These are phyloP conservation scores for Drosophila cyrtoloma DNA, from an alignment of 2,888 invertebrate genomes.

Conservation along the genomic window DNA sequence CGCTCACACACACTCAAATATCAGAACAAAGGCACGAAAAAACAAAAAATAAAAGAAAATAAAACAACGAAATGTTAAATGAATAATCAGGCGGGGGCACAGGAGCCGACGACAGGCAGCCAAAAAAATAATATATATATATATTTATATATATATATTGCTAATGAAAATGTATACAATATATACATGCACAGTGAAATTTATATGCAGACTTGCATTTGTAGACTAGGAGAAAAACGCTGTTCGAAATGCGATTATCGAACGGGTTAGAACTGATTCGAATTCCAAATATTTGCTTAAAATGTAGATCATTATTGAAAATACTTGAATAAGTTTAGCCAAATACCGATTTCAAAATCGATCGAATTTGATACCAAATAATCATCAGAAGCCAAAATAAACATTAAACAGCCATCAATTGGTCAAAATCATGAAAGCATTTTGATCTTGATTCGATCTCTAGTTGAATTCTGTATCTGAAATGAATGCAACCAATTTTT, in stretches of 20 bases:
- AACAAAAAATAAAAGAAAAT: constrained; percentile 13
- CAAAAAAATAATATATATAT: constrained; percentile 2
- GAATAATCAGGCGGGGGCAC: constrained; percentile 20
- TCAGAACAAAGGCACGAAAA: constrained; percentile 64
- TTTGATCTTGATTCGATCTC: not conserved
- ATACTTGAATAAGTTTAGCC: not conserved
- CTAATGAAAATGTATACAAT: constrained; percentile 21
- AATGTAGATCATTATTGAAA: not conserved
- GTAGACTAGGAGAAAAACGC: not conserved
- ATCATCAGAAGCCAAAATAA: not conserved
- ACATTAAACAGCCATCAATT: not conserved
- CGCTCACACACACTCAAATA: constrained; percentile 1
- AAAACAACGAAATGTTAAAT: constrained; percentile 32
- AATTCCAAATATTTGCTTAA: not conserved
- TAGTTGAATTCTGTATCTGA: not conserved
- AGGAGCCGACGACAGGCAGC: constrained; percentile 3
- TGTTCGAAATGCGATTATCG: not conserved
- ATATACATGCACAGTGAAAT: not conserved
- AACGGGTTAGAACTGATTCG: not conserved
- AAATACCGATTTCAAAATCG: not conserved
- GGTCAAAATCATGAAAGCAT: not conserved
- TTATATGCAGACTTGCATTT: not conserved
- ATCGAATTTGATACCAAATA: not conserved
- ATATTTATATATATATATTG: constrained; percentile 9
- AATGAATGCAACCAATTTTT: no score